Base-by-base conservation (phyloP, 1,140 invertebrate species). In the Drosophila parvula region DNA sequence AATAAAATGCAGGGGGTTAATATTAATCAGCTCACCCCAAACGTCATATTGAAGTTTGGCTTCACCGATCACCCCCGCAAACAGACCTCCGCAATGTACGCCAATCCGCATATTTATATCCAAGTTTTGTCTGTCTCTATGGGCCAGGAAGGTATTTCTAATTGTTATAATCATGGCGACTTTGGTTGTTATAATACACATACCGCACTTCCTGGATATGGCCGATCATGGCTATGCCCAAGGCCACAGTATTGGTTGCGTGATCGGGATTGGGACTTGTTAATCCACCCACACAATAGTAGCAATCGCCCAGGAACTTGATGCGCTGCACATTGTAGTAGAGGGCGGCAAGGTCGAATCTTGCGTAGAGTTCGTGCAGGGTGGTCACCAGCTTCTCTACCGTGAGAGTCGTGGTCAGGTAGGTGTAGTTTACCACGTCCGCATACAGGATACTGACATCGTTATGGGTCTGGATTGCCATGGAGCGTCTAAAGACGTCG, bases 61-160 rank as follows among this genome's bases (percentile, higher is more conserved):
- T 2, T 96, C 94, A 0, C 98, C 98, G 30, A 99, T 94, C 4
- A 99, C 94, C 1, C 98, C 98, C 60, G 97, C 97, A 10, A 98
- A 93, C 41, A 99, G 96, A 81, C 94, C 95, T 0, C 98, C 98
- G 16, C 96, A 97, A 92, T 99, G 98, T 2, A 99, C 95, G 0
- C 98, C 98, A 71, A 99, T 99, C 77, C 98, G 93, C 98, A 99
- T 99, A 86, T 98, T 96, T n/a, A 99, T 97, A 75, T 97, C 94
- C 8, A 98, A 93, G 2, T 95, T 93, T 28, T 95, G 93, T 28
- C 95, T 94, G 45, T 95, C 93, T 78, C 96, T 95, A 11, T 10
- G 5, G 27, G n/a, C 4, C 10, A 36, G 2, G 7, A 18, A 53
- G 18, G 9, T 10, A 22, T 6, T 45, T 12, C 12, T 27, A 1